phyloP scores from a whole-genome alignment of 2,113 vertebrate species.

The Oenanthe melanoleuca region DNA sequence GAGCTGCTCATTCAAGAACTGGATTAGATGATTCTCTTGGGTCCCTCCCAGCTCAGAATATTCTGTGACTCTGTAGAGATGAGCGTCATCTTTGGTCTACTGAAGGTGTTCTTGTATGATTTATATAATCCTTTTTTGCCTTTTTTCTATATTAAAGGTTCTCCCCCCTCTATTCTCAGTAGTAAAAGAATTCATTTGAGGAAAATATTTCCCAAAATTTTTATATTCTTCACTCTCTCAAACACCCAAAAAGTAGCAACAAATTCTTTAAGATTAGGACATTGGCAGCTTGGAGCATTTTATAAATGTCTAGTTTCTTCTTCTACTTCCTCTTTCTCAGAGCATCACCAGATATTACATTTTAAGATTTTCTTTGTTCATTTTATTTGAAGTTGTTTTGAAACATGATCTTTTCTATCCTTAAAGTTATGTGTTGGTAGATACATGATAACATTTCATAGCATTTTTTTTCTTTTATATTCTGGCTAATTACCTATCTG shows the following conservation, averaged over 20 bases:
- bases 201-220: background rate
- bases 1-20: background rate
- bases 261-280: background rate
- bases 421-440: background rate
- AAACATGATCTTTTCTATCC: background rate
- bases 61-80: background rate
- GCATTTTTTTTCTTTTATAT: background rate
- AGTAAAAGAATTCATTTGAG: background rate
- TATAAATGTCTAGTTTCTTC: background rate
- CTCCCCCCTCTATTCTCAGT: background rate
- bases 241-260: background rate
- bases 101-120: background rate
- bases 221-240: background rate
- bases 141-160: background rate
- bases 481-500: constrained; percentile 77
- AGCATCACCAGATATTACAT: background rate
- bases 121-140: fast-evolving
- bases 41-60: background rate
- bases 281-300: background rate
- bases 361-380: constrained; percentile 45
- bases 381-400: background rate
- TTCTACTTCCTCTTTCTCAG: background rate
- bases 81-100: background rate
- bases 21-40: too few species aligned
- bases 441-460: constrained; percentile 35